A percentile compares a stretch with the other conserved stretches of the same genome.
These are phyloP conservation scores for Loxodonta africana DNA, from an alignment of 2,113 vertebrate genomes.

Conservation along the genomic window DNA sequence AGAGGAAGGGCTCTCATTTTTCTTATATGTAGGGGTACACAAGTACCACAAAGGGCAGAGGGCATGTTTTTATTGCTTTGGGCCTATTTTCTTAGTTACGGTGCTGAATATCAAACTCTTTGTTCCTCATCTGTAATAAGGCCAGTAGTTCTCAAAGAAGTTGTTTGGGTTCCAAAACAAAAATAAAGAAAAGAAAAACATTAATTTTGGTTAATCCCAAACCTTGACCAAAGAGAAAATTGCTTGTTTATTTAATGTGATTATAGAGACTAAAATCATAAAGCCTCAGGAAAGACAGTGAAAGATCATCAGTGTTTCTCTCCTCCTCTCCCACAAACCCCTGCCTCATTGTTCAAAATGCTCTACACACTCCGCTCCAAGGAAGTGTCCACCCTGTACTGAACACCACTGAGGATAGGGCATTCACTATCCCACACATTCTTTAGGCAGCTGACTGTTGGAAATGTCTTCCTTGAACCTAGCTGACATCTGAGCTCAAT, in stretches of 20 bases:
- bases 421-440: not conserved
- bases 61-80: not conserved
- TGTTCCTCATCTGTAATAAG: not conserved
- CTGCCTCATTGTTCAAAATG: not conserved
- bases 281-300: not conserved
- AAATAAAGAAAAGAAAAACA: not conserved
- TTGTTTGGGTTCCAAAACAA: not conserved
- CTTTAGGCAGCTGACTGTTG: not conserved
- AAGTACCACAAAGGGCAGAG: not conserved
- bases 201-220: conserved; percentile 20
- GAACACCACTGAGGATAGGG: accelerated
- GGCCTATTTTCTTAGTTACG: not conserved
- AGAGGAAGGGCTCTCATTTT: not conserved
- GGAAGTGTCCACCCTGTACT: not conserved
- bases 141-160: not conserved
- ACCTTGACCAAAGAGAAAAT: conserved; percentile 8
- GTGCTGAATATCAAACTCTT: not conserved
- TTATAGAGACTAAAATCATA: conserved; percentile 32
- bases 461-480: conserved; percentile 5
- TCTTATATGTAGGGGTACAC: not conserved
- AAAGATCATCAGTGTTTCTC: not conserved
- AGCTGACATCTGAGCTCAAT: not conserved
- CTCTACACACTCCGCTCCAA: not conserved
- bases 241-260: not conserved
- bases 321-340: not conserved